Evolutionary conservation across 2,113 vertebrate species (phyloP), one percentile per base, ranked within the genome.

Genomic region (Peromyscus maniculatus): DNA sequence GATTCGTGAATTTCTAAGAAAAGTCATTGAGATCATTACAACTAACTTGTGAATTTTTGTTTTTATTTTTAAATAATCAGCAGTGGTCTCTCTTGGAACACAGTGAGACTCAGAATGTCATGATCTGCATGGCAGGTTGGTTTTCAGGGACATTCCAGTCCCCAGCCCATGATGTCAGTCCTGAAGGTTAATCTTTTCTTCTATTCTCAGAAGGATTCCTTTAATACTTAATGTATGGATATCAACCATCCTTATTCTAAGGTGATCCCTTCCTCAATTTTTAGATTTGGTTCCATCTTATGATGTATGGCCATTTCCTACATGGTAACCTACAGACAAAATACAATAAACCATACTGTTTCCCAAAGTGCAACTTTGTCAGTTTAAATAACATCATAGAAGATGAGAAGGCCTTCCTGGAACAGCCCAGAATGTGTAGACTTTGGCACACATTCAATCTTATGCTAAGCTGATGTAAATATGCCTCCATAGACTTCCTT

Each of bases 1-100:
- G n/a, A 71, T 79, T 95, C 64, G 62, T 87, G 82, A 91, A n/a
- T 39, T 69, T 67, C 52, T 79, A 69, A 79, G 46, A 91, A 95
- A 90, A 71, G 39, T 28, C 46, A 91, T 28, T 57, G 55, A 77
- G 36, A 55, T 36, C 62, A 46, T 57, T 78, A 43, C 59, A 71
- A 36, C 7, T 12, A 91, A 31, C 7, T 72, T 87, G 28, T 28
- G 52, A 36, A 52, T 49, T 52, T 12, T 83, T 39, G 8, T 39
- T 36, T 82, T 43, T 7, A 36, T 75, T 46, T 26, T 46, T 67
- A n/a, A 52, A 21, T 52, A 64, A 22, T 79, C 55, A 86, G 67
- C 57, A 79, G 16, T 43, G 24, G 57, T 31, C 43, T 39, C 46
- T 93, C 17, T 78, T 43, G 22, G 59, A 84, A 80, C 69, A 24